Percentiles rank a stretch among this genome's conserved stretches.
phyloP scores from a whole-genome alignment of 2,113 vertebrate species.

The Scolopax mira region DNA sequence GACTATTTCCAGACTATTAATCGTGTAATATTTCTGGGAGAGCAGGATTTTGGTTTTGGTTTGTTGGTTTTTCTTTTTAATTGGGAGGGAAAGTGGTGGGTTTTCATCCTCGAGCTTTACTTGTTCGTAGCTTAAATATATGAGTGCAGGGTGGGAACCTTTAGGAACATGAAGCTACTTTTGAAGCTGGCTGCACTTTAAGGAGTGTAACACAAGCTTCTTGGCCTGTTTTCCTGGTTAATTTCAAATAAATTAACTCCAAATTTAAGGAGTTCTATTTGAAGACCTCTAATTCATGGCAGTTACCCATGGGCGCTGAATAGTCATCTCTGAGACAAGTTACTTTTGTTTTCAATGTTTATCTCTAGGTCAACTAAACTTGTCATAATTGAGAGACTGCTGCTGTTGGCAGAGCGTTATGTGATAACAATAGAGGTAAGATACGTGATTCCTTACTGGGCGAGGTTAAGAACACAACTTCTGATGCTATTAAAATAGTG shows the following conservation, averaged over 20 bases:
- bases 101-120: background rate
- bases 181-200: background rate
- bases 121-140: background rate
- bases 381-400: conserved; percentile 95
- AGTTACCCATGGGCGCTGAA: background rate
- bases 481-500: background rate
- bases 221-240: background rate
- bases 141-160: background rate
- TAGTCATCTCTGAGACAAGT: background rate
- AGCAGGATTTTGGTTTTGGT: background rate
- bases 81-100: background rate
- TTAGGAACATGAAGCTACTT: background rate
- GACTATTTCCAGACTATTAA: background rate
- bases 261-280: background rate
- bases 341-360: conserved; percentile 34
- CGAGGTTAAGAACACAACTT: background rate
- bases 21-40: background rate
- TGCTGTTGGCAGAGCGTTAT: conserved; percentile 95
- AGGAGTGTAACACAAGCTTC: background rate
- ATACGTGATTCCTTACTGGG: background rate
- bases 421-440: conserved; percentile 98
- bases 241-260: background rate
- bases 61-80: background rate
- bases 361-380: conserved; percentile 92
- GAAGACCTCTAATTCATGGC: background rate